Base-by-base conservation (phyloP, 1,140 invertebrate genomes). In the Cyclargus thomasi region DNA sequence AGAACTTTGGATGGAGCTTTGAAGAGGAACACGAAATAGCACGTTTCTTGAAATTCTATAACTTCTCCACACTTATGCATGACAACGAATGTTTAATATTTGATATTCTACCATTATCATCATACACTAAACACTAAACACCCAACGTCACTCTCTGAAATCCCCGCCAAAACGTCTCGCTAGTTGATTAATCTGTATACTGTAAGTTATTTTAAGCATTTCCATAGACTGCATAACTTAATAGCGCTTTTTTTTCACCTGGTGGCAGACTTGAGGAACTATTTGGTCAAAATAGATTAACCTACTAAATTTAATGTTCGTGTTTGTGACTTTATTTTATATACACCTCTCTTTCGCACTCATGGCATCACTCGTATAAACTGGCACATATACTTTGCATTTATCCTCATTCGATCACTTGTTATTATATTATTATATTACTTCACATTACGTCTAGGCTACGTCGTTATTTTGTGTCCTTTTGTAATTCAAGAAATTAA, bases 261-360 rank as follows among this genome's bases (percentile, higher is more conserved):
- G 72, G 83, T 77, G 85, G 85, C 75, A 85, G 84, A 86, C 86
- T 79, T 73, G 79, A 21, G 59, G 78, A 22, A 86, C 82, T 86
- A 88, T 82, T 82, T 87, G 86, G 86, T 87, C 86, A 88, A 88
- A 88, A 88, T 88, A 88, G 82, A 80, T 77, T 73, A 84, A 55
- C 62, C 83, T 66, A 71, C 74, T 72, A 82, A 80, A 78, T 81
- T 65, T 65, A 74, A 72, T 68, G 70, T 64, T 69, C 55, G 63
- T 71, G 53, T 71, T 70, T 62, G 72, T 68, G 67, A 68, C 63
- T 68, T 57, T 22, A 68, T 67, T 69, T 67, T 67, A 72, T 14
- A 78, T 74, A 73, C 70, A 72, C 70, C 21, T 82, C 83, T 83
- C 82, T 74, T 78, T 81, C 69, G 65, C 35, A 70, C 77, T 23